These are phyloP conservation scores for Danaus melanippus DNA, from an alignment of 1,140 invertebrate species.

Conservation along the genomic window DNA sequence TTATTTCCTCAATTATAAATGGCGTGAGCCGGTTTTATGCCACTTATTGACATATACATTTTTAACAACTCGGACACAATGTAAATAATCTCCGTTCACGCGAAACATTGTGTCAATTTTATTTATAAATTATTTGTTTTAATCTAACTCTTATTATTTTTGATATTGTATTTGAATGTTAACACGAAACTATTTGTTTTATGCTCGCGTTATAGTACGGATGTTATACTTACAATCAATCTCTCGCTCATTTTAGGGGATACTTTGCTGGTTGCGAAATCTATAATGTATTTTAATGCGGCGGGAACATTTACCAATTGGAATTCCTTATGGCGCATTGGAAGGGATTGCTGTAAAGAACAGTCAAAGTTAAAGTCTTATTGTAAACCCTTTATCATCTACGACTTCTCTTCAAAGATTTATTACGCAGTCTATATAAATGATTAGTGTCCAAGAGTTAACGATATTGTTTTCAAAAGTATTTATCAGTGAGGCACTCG, in stretches of 20 bases:
- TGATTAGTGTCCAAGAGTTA: no score
- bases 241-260: conserved; percentile 80
- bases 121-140: no score
- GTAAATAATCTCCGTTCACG: conserved; percentile 1
- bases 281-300: conserved; percentile 79
- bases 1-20: conserved; percentile 1
- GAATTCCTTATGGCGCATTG: conserved; percentile 82
- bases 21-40: not conserved
- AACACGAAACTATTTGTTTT: not conserved
- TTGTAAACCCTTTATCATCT: no score
- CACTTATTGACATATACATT: conserved; percentile 3
- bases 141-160: no score
- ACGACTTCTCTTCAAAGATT: no score
- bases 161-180: no score
- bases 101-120: no score
- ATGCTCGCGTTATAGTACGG: not conserved
- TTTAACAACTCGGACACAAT: conserved; percentile 10
- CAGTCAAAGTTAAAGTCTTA: no score
- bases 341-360: conserved; percentile 79
- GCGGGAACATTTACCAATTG: conserved; percentile 81
- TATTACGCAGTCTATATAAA: no score
- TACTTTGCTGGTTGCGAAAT: conserved; percentile 78
- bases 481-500: no score
- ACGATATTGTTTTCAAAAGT: no score
- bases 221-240: conserved; percentile 69